These are phyloP conservation scores for Chaetops frenatus DNA, from an alignment of 2,113 vertebrate genomes.

Conservation along the genomic window DNA sequence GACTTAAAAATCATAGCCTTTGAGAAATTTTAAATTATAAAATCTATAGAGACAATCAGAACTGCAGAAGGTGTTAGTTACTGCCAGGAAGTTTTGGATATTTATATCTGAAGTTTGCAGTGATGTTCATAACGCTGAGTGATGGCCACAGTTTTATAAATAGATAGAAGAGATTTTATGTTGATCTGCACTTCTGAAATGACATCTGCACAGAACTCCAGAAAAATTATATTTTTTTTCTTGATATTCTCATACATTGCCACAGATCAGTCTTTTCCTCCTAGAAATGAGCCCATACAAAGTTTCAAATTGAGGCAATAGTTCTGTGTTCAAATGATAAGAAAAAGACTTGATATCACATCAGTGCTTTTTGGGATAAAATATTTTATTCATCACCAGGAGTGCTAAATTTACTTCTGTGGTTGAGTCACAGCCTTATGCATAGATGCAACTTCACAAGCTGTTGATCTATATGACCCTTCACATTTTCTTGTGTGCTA, in stretches of 20 bases:
- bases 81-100: neutral
- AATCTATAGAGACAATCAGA: neutral
- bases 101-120: neutral
- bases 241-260: neutral
- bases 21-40: neutral
- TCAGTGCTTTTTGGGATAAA: neutral
- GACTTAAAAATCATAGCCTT: neutral
- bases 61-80: neutral
- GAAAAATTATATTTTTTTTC: neutral
- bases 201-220: neutral
- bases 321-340: neutral
- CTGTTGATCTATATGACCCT: neutral
- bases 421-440: neutral
- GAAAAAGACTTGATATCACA: neutral
- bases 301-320: neutral
- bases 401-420: neutral
- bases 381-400: neutral
- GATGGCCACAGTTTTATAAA: neutral
- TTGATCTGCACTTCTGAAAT: neutral
- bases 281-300: neutral
- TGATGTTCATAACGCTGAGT: neutral
- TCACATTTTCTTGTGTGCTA: neutral
- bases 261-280: neutral
- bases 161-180: neutral
- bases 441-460: neutral